Conservation (phyloP, 2,113 vertebrate genomes). For the Raja brachyura region DNA sequence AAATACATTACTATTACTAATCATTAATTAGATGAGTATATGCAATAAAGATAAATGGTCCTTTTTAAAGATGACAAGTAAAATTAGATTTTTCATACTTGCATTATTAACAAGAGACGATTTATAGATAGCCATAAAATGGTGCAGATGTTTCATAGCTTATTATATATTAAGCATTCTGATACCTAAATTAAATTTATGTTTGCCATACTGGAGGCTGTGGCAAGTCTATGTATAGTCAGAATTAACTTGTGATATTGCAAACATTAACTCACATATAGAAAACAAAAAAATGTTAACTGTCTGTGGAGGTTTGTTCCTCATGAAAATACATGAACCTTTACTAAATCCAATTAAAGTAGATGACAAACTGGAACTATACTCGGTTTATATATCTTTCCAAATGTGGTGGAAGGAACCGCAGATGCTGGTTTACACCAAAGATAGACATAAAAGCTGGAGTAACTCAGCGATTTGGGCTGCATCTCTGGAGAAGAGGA, state of each 20-base stretch:
- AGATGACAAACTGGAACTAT: not conserved
- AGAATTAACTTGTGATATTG: not conserved
- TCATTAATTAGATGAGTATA: not conserved
- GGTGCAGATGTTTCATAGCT: not conserved
- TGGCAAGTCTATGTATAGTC: not conserved
- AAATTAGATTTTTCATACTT: not conserved
- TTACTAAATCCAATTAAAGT: not conserved
- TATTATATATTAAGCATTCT: not conserved
- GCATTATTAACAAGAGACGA: not conserved
- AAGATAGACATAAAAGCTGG: no score
- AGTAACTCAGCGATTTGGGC: no score
- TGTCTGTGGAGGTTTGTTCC: not conserved
- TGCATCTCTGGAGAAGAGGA: no score
- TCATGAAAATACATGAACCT: not conserved
- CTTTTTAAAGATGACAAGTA: not conserved
- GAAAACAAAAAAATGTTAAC: not conserved
- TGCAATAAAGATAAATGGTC: not conserved
- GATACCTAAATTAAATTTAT: not conserved
- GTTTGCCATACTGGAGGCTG: not conserved
- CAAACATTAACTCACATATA: not conserved
- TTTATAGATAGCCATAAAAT: not conserved
- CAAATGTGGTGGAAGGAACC: no score
- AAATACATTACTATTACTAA: not conserved
- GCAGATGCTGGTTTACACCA: no score
- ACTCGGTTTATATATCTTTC: not conserved